Evolutionary conservation across 1,140 invertebrate genomes (phyloP).

Genomic region (Zeugodacus cucurbitae): DNA sequence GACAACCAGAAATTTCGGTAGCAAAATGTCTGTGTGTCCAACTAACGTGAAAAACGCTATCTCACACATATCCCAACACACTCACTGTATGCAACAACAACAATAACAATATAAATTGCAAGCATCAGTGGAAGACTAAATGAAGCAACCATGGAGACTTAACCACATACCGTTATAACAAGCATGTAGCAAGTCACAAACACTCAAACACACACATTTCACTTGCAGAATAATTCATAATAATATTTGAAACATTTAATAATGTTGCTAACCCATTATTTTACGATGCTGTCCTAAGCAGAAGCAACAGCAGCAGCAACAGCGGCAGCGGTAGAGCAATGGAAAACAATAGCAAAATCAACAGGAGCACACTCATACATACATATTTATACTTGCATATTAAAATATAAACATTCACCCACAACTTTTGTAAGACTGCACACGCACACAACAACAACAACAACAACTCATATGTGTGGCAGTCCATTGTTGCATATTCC

Average conservation of each 20-base stretch:
- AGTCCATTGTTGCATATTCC: not conserved
- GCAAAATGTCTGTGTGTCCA: not conserved
- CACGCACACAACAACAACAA: too few relatives aligned
- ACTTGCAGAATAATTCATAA: conserved; percentile 32
- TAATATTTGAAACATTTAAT: conserved; percentile 37
- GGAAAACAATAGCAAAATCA: not conserved
- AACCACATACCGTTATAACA: conserved; percentile 22
- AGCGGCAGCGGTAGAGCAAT: not conserved
- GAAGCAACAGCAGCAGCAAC: not conserved
- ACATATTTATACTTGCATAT: not conserved
- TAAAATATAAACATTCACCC: not conserved
- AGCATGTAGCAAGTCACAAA: not conserved
- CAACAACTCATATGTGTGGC: too few relatives aligned
- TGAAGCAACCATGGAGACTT: not conserved
- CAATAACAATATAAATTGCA: too few relatives aligned
- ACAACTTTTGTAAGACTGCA: too few relatives aligned
- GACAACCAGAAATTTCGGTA: not conserved
- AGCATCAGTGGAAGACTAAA: too few relatives aligned
- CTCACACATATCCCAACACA: not conserved
- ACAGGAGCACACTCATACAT: not conserved
- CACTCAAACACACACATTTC: not conserved
- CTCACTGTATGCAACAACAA: not conserved
- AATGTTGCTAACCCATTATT: conserved; percentile 38
- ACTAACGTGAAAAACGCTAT: not conserved
- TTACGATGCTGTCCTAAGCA: conserved; percentile 21